These are phyloP conservation scores for Trachelipus rathkii DNA, from an alignment of 1,140 invertebrate genomes.

Conservation along the genomic window DNA sequence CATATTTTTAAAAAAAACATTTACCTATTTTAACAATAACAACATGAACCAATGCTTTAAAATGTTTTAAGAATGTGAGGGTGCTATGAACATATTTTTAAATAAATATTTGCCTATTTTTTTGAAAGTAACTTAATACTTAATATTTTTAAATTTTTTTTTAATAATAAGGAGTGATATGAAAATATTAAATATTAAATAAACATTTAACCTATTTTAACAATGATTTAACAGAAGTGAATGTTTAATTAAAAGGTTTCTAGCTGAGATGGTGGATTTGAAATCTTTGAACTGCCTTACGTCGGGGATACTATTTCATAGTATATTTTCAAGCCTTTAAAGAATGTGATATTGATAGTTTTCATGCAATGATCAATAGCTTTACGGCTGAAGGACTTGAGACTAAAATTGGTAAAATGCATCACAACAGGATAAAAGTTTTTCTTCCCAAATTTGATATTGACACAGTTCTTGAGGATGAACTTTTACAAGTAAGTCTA, in stretches of 20 bases:
- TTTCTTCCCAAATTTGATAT: conserved; percentile 65
- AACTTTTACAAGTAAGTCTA: conserved; percentile 49
- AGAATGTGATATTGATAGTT: conserved; percentile 50
- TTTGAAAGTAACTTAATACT: too few relatives aligned
- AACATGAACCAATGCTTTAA: too few relatives aligned
- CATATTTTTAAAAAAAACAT: too few relatives aligned
- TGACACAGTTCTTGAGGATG: conserved; percentile 56
- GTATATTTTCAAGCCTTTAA: conserved; percentile 65
- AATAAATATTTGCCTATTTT: too few relatives aligned
- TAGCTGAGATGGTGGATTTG: neutral
- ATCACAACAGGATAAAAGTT: conserved; percentile 51
- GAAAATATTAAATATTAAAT: too few relatives aligned
- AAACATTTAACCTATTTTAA: too few relatives aligned
- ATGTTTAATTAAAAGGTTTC: neutral
- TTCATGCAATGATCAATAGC: conserved; percentile 53
- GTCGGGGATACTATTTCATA: conserved; percentile 59
- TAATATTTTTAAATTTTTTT: too few relatives aligned
- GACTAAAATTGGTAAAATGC: conserved; percentile 40
- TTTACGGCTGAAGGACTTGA: conserved; percentile 54
- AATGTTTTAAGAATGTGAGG: too few relatives aligned
- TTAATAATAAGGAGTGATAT: too few relatives aligned
- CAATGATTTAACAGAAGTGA: too few relatives aligned
- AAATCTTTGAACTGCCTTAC: conserved; percentile 21
- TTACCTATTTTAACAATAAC: too few relatives aligned
- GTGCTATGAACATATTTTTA: too few relatives aligned